Evolutionary conservation across 2,113 vertebrate genomes (phyloP).

Genomic region (Pelusios castaneus): DNA sequence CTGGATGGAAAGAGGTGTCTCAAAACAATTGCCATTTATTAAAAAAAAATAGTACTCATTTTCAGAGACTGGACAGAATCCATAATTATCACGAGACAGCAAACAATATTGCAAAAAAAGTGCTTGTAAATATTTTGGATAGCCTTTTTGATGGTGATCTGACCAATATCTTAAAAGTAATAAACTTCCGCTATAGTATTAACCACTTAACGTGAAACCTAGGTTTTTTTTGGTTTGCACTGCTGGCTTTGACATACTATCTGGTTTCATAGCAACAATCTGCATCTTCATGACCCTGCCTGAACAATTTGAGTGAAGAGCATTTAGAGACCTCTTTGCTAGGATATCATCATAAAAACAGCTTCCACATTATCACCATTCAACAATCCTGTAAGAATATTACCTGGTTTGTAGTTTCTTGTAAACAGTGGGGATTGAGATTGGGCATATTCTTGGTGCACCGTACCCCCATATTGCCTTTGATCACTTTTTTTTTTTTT

Average conservation of each 20-base stretch:
- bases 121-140: neutral
- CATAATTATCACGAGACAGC: neutral
- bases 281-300: neutral
- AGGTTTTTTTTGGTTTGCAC: neutral
- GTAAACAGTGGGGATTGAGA: neutral
- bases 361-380: neutral
- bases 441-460: neutral
- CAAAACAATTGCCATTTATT: neutral
- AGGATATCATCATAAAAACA: neutral
- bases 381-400: neutral
- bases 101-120: neutral
- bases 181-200: neutral
- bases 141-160: neutral
- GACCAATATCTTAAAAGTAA: neutral
- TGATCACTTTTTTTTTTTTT: neutral
- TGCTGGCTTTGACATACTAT: neutral
- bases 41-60: neutral
- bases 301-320: neutral
- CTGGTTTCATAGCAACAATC: neutral
- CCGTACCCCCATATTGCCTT: neutral
- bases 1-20: neutral
- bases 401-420: neutral
- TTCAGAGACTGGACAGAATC: neutral
- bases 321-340: neutral
- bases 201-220: neutral